These are phyloP conservation scores for Herminia tarsipennalis DNA, from an alignment of 2,888 invertebrate species.

Conservation along the genomic window DNA sequence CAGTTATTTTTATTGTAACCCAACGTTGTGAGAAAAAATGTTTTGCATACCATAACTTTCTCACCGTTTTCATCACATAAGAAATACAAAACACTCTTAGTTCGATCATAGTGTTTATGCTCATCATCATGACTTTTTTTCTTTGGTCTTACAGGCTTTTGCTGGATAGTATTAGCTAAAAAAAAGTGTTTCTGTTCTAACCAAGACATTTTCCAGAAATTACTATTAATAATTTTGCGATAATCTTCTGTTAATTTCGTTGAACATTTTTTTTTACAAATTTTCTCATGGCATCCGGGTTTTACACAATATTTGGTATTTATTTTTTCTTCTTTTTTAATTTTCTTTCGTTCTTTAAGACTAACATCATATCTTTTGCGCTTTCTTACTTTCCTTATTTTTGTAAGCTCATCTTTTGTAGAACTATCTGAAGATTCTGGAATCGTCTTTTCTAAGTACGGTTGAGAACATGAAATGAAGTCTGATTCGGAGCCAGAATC, in stretches of 20 bases:
- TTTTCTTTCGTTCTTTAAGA: conserved; percentile 21
- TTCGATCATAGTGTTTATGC: conserved; percentile 10
- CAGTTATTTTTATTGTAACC: conserved; percentile 19
- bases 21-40: conserved; percentile 16
- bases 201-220: conserved; percentile 17
- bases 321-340: conserved; percentile 20
- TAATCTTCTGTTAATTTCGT: conserved; percentile 19
- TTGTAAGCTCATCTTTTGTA: conserved; percentile 13
- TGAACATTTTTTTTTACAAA: conserved; percentile 28
- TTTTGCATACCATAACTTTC: conserved; percentile 19
- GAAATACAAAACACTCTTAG: conserved; percentile 16
- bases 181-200: conserved; percentile 26
- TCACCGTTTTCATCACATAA: conserved; percentile 13
- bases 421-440: conserved; percentile 11
- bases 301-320: conserved; percentile 27
- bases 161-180: conserved; percentile 15
- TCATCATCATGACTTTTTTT: conserved; percentile 4
- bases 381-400: conserved; percentile 21
- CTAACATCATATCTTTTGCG: conserved; percentile 19
- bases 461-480: conserved; percentile 17
- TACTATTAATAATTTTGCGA: conserved; percentile 19
- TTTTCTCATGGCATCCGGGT: conserved; percentile 21
- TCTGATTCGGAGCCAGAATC: conserved; percentile 9
- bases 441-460: conserved; percentile 13
- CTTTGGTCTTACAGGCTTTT: conserved; percentile 16